phyloP scores from a whole-genome alignment of 1,140 invertebrate genomes.

The Mamestra configurata region DNA sequence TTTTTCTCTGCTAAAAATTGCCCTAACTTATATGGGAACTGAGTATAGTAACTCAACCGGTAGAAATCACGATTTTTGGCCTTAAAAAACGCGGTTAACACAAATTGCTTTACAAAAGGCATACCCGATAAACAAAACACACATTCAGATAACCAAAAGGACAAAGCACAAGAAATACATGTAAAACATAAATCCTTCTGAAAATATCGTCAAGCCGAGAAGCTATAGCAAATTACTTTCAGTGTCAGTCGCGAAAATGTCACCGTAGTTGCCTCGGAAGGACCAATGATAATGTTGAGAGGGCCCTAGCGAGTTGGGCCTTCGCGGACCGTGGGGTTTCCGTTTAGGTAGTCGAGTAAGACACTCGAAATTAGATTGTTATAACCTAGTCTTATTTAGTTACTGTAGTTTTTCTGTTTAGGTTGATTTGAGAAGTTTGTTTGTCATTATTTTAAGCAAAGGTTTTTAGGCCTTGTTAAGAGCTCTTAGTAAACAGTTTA shows the following conservation, averaged over 20 bases:
- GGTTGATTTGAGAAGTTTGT: no score
- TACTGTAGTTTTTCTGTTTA: no score
- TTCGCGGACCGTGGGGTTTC: not conserved
- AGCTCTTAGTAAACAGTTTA: no score
- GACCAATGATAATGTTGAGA: slow-evolving; percentile 64
- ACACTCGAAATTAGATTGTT: not conserved
- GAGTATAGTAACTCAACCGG: no score
- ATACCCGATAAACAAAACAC: not conserved
- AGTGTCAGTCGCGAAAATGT: slow-evolving; percentile 45
- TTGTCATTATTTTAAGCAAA: no score
- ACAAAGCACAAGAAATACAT: slow-evolving; percentile 8
- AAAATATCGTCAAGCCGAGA: slow-evolving; percentile 35
- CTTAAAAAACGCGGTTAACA: no score
- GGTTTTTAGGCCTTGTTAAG: no score
- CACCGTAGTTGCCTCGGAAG: slow-evolving; percentile 36
- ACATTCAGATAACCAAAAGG: not conserved
- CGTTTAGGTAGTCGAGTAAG: slow-evolving; percentile 23
- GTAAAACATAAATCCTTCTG: slow-evolving; percentile 39
- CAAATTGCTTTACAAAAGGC: no score
- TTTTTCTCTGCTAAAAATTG: no score
- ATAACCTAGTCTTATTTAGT: no score
- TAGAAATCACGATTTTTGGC: no score
- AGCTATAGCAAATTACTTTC: slow-evolving; percentile 33
- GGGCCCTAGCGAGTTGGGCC: slow-evolving; percentile 50
- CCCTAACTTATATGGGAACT: no score